Evolutionary conservation across 2,797 vertebrate genomes (phyloP).

Genomic region (Gymnothorax reevesii): DNA sequence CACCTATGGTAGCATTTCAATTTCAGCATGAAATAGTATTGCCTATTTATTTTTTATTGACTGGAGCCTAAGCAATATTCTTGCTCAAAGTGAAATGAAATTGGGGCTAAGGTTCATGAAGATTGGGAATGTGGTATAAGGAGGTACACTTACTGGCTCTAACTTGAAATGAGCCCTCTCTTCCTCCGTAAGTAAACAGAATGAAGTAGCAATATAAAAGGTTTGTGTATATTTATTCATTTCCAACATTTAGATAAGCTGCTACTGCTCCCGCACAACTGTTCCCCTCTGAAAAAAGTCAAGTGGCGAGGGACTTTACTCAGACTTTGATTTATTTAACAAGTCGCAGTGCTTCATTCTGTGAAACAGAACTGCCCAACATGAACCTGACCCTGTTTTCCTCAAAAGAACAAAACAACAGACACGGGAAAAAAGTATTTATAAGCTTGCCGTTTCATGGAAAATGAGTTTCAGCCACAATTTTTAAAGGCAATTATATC

Average conservation of each 20-base stretch:
- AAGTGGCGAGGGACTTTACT: slow-evolving; percentile 61
- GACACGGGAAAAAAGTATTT: background rate
- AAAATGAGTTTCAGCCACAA: background rate
- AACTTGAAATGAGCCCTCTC: background rate
- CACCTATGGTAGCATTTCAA: background rate
- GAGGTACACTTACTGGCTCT: background rate
- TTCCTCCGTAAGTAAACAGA: background rate
- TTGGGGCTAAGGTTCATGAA: background rate
- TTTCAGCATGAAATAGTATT: background rate
- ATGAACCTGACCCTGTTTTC: background rate
- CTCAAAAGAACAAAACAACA: slow-evolving; percentile 11
- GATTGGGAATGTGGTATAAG: background rate
- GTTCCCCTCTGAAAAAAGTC: slow-evolving; percentile 51
- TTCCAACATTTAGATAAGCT: slow-evolving; percentile 16
- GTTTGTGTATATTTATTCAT: background rate
- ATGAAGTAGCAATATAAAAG: background rate
- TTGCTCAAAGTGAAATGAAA: background rate
- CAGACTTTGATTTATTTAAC: slow-evolving; percentile 70
- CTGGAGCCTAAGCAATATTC: background rate
- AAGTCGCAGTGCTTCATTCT: slow-evolving; percentile 58
- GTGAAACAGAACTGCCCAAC: slow-evolving; percentile 6
- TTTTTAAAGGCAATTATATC: background rate
- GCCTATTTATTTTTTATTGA: background rate
- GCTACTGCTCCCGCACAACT: background rate
- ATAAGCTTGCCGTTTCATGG: background rate